Evolutionary conservation across 2,888 invertebrate species (phyloP), one percentile per base, ranked within the genome.

Genomic region (Rotaria magnacalcarata): DNA sequence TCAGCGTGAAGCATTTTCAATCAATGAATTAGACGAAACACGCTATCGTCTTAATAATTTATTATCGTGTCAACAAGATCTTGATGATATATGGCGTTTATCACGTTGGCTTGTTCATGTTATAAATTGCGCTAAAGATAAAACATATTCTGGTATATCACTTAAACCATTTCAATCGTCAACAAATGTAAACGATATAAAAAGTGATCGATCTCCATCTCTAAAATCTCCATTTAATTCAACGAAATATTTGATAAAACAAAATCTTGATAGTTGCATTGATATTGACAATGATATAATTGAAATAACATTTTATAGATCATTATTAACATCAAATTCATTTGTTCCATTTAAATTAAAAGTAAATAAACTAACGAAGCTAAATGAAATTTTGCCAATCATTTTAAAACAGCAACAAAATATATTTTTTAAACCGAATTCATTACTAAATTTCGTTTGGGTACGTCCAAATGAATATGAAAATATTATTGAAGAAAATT

Each of bases 61-160:
- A 52, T 94, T 95, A 89, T 95, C 95, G 85, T 93, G 96, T 74
- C 96, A 97, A 90, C 92, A 93, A 56, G 95, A 94, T 89, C 92
- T 97, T 84, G 97, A 97, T 89, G 92, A 93, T 0, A 94, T 96
- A 6, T 98, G 98, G 98, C 96, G 96, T 90, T 94, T 94, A 43
- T 94, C 96, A 84, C 93, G 99, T 34, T 99, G 98, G 98, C 93
- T 98, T 41, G 95, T 96, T 94, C 96, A 97, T 90, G 94, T 97
- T 10, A 96, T 98, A 86, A 94, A 95, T 0, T 96, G 96, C 90
- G 96, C 97, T 0, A 93, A 98, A 87, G 97, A 97, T 89, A 93
- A 94, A 86, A 89, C 88, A 24, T 80, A 80, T 80, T 43, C 47
- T 47, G 80, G 80, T n/a, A 80, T 80, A 80, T 80, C 80, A 43